Base-by-base conservation (phyloP, 2,797 vertebrate genomes). In the Amblyraja radiata region DNA sequence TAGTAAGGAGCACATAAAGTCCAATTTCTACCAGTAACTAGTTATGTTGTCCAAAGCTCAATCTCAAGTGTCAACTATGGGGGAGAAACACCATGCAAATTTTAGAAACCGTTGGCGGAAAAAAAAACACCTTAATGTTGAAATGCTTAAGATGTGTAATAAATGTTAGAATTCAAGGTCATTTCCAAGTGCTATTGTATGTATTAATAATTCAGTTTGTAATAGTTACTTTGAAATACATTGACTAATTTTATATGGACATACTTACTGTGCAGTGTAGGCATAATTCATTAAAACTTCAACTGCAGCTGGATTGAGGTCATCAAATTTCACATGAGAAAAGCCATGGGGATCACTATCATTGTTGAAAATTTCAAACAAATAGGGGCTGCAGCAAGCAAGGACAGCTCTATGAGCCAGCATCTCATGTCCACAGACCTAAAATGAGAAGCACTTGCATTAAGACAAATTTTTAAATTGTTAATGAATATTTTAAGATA, bases 301-400 rank as follows among this genome's bases (percentile, higher is more conserved):
- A 95, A 99, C 97, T 95, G 99, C 99, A 94, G 98, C 98, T 39
- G 98, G 98, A 94, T 99, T 98, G 96, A 99, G 96, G 96, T 99
- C 99, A 94, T 99, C 98, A 73, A 99, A 98, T 94, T 98, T 99
- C 94, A 99, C 98, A 83, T 99, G 98, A 11, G 98, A 98, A 95
- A 99, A 95, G 91, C 99, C 98, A 0, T 98, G 98, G 94, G 98
- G 96, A 95, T 99, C 99, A 0, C 97, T 96, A 93, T 99, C 98
- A 90, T 97, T 99, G 93, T 99, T 99, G 94, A 99, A 99, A 96
- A 99, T 98, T 97, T 99, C 99, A 94, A 99, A 99, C 95, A 99
- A 95, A 95, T 99, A 99, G 36, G 99, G 99, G 94, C 99, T 99
- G 96, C 99, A 99, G 97, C 99, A 99, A 39, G 99, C 99, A 95